Percentiles rank a stretch among this genome's conserved stretches.
Evolutionary conservation across 2,888 invertebrate genomes (phyloP).

Genomic region (Boloria selene): DNA sequence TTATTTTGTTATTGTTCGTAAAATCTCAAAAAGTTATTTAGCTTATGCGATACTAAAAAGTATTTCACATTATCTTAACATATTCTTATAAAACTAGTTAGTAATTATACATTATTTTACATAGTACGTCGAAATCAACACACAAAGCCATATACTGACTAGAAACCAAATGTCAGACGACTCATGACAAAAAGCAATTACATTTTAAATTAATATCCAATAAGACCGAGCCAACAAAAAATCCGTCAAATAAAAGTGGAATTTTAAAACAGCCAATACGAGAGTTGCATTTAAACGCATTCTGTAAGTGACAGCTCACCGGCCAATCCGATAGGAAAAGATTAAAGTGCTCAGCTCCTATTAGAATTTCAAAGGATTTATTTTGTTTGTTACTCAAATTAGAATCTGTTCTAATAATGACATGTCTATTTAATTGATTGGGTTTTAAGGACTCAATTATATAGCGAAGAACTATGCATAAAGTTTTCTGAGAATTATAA

Average conservation of each 20-base stretch:
- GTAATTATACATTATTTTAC: too few relatives aligned
- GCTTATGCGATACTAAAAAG: too few relatives aligned
- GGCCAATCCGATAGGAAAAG: conserved; percentile 75
- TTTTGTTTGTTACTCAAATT: conserved; percentile 41
- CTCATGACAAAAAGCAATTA: conserved; percentile 22
- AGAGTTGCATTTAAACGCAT: conserved; percentile 69
- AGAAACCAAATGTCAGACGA: conserved; percentile 15
- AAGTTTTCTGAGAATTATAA: too few relatives aligned
- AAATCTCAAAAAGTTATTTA: too few relatives aligned
- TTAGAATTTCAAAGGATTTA: conserved; percentile 66
- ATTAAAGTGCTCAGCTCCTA: conserved; percentile 62
- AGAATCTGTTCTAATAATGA: conserved; percentile 25
- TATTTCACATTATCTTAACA: too few relatives aligned
- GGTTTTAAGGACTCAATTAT: neutral
- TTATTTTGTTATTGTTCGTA: too few relatives aligned
- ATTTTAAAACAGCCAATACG: conserved; percentile 61
- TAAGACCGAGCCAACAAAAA: conserved; percentile 15
- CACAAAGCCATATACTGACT: neutral
- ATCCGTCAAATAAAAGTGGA: conserved; percentile 49
- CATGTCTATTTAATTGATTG: neutral
- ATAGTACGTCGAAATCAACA: too few relatives aligned
- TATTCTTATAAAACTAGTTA: too few relatives aligned
- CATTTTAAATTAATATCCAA: conserved; percentile 28
- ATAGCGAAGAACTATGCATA: too few relatives aligned
- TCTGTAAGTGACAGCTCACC: conserved; percentile 74